Percentiles rank a stretch among this genome's conserved stretches.
These are phyloP conservation scores for Enoplosus armatus DNA, from an alignment of 2,797 vertebrate genomes.

Conservation along the genomic window DNA sequence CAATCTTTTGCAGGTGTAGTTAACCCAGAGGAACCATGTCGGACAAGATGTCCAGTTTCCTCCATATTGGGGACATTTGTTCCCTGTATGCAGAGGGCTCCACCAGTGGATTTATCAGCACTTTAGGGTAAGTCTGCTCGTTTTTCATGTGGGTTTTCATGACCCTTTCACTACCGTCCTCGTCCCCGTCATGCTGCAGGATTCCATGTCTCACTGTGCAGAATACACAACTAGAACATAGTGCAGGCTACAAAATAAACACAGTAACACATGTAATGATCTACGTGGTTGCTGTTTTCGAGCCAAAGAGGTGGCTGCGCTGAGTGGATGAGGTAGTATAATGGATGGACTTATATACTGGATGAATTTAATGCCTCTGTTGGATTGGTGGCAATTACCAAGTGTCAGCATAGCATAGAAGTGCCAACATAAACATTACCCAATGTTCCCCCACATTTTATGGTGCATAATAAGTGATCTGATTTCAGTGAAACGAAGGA, in stretches of 20 bases:
- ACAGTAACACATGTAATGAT: conserved; percentile 3
- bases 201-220: not conserved
- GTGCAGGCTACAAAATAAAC: conserved; percentile 3
- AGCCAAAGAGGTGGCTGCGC: not conserved
- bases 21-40: conserved; percentile 90
- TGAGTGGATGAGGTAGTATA: not conserved
- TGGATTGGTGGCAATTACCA: not conserved
- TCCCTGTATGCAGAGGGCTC: conserved; percentile 98
- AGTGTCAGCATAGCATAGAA: not conserved
- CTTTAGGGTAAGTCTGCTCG: conserved; percentile 92
- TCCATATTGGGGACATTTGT: conserved; percentile 98
- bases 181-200: not conserved
- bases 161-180: not conserved
- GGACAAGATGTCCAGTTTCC: conserved; percentile 99
- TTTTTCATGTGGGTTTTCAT: conserved; percentile 4
- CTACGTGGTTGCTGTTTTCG: not conserved
- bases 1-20: conserved; percentile 76
- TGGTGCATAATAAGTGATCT: not conserved
- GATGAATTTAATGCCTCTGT: conserved; percentile 13
- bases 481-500: conserved; percentile 4
- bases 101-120: conserved; percentile 99
- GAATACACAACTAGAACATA: not conserved
- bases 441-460: conserved; percentile 7
- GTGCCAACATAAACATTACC: not conserved
- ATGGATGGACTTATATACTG: not conserved